Conservation (phyloP, 2,113 vertebrate species). For the Antidorcas marsupialis region DNA sequence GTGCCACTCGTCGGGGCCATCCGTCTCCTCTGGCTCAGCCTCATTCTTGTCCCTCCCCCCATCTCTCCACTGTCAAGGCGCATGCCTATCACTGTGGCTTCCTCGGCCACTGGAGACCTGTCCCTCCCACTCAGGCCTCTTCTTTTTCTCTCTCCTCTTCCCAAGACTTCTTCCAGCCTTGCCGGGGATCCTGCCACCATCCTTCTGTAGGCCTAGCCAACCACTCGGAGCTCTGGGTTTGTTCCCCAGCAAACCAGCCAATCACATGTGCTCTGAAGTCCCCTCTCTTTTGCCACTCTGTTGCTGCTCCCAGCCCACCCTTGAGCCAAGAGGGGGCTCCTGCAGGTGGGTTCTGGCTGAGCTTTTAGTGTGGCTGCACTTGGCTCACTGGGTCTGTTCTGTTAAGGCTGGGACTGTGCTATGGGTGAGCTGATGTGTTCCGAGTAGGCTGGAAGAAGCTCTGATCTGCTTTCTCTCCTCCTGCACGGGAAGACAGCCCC, state of each 20-base stretch:
- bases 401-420: not conserved
- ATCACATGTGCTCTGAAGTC: not conserved
- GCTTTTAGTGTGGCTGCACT: too few relatives aligned
- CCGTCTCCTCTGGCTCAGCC: not conserved
- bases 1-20: fast-evolving
- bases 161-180: not conserved
- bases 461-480: not conserved
- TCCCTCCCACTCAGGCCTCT: not conserved
- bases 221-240: not conserved
- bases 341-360: not conserved
- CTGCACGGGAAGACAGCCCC: not conserved
- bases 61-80: not conserved
- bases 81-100: not conserved
- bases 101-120: not conserved
- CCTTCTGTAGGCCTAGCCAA: not conserved
- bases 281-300: not conserved
- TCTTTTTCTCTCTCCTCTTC: not conserved
- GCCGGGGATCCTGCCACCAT: not conserved
- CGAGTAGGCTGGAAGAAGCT: not conserved
- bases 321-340: not conserved
- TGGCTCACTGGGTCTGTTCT: not conserved
- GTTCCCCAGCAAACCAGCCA: not conserved
- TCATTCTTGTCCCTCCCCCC: not conserved
- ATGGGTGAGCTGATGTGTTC: not conserved
- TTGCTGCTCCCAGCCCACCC: not conserved